Percentiles rank a stretch among this genome's conserved stretches.
These are phyloP conservation scores for Centropyge bicolor DNA, from an alignment of 2,797 vertebrate species.

Conservation along the genomic window DNA sequence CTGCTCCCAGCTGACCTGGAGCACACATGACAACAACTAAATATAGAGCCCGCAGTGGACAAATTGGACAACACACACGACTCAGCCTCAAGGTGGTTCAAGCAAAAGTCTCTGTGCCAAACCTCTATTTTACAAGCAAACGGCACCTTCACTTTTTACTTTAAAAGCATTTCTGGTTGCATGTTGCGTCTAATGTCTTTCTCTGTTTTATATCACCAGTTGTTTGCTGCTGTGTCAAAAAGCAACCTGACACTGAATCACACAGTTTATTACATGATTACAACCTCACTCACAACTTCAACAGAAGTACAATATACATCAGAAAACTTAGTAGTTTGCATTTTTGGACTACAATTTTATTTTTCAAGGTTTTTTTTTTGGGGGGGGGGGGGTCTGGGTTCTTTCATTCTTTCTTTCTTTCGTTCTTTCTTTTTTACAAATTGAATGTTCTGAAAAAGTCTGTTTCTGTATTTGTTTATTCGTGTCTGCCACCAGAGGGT, in stretches of 20 bases:
- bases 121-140: neutral
- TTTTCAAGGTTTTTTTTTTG: too few relatives aligned
- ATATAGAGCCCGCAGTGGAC: conserved; percentile 75
- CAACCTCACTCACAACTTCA: neutral
- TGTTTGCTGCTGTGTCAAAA: conserved; percentile 34
- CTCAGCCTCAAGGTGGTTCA: neutral
- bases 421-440: too few relatives aligned
- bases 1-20: conserved; percentile 72
- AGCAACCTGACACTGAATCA: conserved; percentile 6
- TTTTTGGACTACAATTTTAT: too few relatives aligned
- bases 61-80: conserved; percentile 8
- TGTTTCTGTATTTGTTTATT: neutral
- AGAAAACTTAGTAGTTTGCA: too few relatives aligned
- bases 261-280: neutral
- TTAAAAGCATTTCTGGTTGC: neutral
- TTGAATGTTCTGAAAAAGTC: neutral
- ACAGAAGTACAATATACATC: neutral
- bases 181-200: neutral
- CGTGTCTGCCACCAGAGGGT: conserved; percentile 52
- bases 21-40: conserved; percentile 82
- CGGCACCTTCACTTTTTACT: rapidly evolving
- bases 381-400: too few relatives aligned
- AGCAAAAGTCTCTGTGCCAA: neutral
- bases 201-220: neutral
- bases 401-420: too few relatives aligned